Evolutionary conservation across 2,888 invertebrate genomes (phyloP).

Genomic region (Mimachlamys varia): DNA sequence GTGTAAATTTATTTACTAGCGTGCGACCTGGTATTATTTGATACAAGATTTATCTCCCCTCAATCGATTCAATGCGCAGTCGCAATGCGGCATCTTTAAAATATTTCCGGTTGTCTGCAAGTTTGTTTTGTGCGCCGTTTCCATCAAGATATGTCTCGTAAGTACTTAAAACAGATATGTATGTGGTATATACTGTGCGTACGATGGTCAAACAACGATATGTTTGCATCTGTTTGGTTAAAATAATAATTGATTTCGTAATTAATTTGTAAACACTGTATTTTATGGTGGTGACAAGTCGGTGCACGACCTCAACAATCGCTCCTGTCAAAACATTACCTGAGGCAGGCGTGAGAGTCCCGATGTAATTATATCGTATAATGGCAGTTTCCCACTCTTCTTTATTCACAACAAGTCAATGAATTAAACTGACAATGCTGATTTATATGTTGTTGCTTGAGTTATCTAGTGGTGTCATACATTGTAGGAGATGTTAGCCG

Average conservation of each 20-base stretch:
- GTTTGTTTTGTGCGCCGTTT: constrained; percentile 5
- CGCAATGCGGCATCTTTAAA: constrained; percentile 40
- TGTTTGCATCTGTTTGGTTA: background rate
- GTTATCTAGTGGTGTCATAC: background rate
- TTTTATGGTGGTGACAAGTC: constrained; percentile 7
- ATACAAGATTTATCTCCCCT: background rate
- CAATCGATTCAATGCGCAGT: constrained; percentile 2
- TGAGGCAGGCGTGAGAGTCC: background rate
- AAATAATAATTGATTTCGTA: background rate
- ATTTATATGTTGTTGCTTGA: background rate
- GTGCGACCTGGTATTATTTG: background rate
- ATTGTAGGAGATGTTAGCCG: background rate
- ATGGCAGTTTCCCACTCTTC: background rate
- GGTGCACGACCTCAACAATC: constrained; percentile 4
- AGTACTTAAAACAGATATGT: background rate
- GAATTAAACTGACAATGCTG: background rate
- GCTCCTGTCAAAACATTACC: constrained; percentile 32
- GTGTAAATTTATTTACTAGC: background rate
- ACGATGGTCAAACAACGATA: background rate
- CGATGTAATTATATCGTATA: background rate
- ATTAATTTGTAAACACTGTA: background rate
- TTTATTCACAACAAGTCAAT: background rate
- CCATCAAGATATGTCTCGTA: background rate
- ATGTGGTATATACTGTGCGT: background rate
- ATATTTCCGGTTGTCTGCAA: constrained; percentile 40